These are phyloP conservation scores for Nomada goodeniana DNA, from an alignment of 2,888 invertebrate genomes.

Conservation along the genomic window DNA sequence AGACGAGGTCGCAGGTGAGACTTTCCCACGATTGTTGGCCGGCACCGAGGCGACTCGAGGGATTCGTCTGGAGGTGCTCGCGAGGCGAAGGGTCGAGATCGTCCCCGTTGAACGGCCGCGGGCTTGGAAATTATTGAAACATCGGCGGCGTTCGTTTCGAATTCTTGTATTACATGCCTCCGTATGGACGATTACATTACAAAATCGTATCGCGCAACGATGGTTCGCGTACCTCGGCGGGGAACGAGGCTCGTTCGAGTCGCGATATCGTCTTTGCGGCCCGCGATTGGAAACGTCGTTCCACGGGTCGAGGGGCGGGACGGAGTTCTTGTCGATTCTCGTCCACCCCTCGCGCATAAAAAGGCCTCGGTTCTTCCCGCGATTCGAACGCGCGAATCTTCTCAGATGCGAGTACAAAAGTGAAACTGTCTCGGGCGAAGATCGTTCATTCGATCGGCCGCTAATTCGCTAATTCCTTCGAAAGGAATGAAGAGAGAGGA, in stretches of 20 bases:
- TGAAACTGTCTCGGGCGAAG: conserved; percentile 23
- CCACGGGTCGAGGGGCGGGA: neutral
- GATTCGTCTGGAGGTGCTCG: conserved; percentile 47
- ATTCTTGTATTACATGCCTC: conserved; percentile 76
- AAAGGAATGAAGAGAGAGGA: neutral
- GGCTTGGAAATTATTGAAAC: neutral
- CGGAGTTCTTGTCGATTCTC: conserved; percentile 3
- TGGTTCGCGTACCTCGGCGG: conserved; percentile 66
- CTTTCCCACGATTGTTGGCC: conserved; percentile 77
- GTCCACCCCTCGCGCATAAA: conserved; percentile 3
- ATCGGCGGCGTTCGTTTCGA: conserved; percentile 48
- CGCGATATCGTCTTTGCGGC: too few relatives aligned
- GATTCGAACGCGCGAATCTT: conserved; percentile 17
- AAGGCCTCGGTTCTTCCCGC: neutral
- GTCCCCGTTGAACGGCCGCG: too few relatives aligned
- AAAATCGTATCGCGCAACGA: conserved; percentile 75
- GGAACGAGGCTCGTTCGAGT: conserved; percentile 25
- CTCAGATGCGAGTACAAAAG: conserved; percentile 33
- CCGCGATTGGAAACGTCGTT: conserved; percentile 17
- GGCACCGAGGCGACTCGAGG: conserved; percentile 45
- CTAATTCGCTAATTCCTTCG: too few relatives aligned
- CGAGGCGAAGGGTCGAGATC: too few relatives aligned
- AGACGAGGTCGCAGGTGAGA: conserved; percentile 79
- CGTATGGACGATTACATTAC: conserved; percentile 77
- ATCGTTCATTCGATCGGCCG: neutral